phyloP scores from a whole-genome alignment of 2,888 invertebrate genomes.

The Taenaris catops region DNA sequence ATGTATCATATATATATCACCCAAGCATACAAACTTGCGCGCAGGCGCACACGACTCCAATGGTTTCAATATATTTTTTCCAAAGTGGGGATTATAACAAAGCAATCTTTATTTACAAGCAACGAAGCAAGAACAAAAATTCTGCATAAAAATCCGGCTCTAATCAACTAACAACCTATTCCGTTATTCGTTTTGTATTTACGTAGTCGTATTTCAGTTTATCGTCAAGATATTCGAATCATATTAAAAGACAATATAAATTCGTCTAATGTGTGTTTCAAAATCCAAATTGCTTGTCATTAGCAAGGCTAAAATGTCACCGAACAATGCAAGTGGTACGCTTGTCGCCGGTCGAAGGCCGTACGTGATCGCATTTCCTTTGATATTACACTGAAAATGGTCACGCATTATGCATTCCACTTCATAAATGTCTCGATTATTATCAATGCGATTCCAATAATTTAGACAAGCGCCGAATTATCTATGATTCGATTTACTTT shows the following conservation, averaged over 20 bases:
- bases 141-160: too few relatives aligned
- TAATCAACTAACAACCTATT: too few relatives aligned
- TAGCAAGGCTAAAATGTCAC: conserved; percentile 76
- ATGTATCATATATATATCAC: too few relatives aligned
- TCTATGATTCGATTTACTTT: not conserved
- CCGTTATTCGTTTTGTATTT: too few relatives aligned
- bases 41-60: too few relatives aligned
- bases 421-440: conserved; percentile 35
- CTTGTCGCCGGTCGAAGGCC: conserved; percentile 64
- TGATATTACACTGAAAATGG: conserved; percentile 50
- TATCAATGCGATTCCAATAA: conserved; percentile 5
- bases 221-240: conserved; percentile 39
- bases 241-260: conserved; percentile 62
- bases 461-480: conserved; percentile 4
- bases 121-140: too few relatives aligned
- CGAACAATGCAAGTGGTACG: conserved; percentile 66
- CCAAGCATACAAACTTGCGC: too few relatives aligned
- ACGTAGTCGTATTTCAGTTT: conserved; percentile 1
- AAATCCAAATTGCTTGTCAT: conserved; percentile 75
- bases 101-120: too few relatives aligned
- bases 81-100: too few relatives aligned
- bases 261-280: conserved; percentile 64
- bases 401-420: conserved; percentile 53
- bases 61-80: too few relatives aligned
- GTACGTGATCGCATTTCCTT: conserved; percentile 73